Percentiles rank a stretch among this genome's conserved stretches.
Evolutionary conservation across 2,113 vertebrate genomes (phyloP).

Genomic region (Percina caprodes): DNA sequence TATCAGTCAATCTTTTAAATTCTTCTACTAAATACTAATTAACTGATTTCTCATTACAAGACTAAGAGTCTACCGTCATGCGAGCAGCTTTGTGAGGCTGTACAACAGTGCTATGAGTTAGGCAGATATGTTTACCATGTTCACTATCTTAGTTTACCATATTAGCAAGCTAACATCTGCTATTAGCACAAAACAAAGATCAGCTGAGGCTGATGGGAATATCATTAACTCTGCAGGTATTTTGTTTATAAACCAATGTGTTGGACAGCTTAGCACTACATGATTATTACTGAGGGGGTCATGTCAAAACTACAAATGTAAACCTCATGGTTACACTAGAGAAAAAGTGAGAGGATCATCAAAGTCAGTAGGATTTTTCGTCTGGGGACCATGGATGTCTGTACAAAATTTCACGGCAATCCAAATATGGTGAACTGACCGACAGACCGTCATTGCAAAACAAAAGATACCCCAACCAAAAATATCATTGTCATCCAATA

Average conservation of each 20-base stretch:
- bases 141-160: neutral
- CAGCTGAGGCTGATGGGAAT: neutral
- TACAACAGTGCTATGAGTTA: neutral
- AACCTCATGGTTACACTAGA: neutral
- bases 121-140: neutral
- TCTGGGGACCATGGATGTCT: neutral
- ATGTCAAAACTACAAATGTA: neutral
- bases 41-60: neutral
- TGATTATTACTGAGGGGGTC: neutral
- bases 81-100: neutral
- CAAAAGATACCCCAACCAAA: neutral
- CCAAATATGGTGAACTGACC: neutral
- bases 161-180: neutral
- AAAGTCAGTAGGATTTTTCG: neutral
- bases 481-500: slow-evolving; percentile 17
- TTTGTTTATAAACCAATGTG: neutral
- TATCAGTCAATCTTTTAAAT: neutral
- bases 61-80: neutral
- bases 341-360: neutral
- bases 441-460: neutral
- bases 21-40: neutral
- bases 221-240: neutral
- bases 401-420: neutral
- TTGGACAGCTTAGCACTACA: neutral
- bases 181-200: neutral